These are phyloP conservation scores for Zaprionus kolodkinae DNA, from an alignment of 1,140 invertebrate genomes.

Conservation along the genomic window DNA sequence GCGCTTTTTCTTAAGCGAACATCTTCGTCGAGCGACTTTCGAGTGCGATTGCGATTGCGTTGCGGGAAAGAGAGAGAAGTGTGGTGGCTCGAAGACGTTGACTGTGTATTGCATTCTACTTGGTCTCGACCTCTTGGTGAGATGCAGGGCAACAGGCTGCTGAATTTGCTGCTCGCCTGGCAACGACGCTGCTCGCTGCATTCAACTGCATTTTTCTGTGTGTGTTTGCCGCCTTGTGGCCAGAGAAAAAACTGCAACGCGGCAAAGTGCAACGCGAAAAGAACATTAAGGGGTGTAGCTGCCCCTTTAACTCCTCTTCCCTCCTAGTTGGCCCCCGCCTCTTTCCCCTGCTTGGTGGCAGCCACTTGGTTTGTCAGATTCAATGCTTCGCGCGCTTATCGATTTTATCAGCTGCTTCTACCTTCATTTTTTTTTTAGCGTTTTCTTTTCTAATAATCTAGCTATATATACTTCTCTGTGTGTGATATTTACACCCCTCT, in stretches of 20 bases:
- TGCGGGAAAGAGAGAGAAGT: not conserved
- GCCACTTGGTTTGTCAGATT: too few species aligned
- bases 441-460: conserved; percentile 17
- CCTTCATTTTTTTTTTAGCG: not conserved
- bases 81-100: not conserved
- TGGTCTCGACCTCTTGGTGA: conserved; percentile 44
- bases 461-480: conserved; percentile 1
- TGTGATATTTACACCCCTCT: conserved; percentile 36
- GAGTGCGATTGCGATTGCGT: conserved; percentile 44
- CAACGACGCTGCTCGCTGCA: conserved; percentile 65
- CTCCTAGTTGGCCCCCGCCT: too few species aligned
- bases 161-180: conserved; percentile 70
- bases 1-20: conserved; percentile 73
- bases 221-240: conserved; percentile 18
- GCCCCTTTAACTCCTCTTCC: too few species aligned
- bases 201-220: conserved; percentile 73
- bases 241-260: conserved; percentile 51
- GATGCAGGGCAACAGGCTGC: conserved; percentile 26
- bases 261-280: conserved; percentile 44
- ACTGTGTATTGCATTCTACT: conserved; percentile 34
- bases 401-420: conserved; percentile 59
- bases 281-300: not conserved
- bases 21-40: conserved; percentile 62
- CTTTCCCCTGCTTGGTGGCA: too few species aligned
- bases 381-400: conserved; percentile 35